These are phyloP conservation scores for Scleropages formosus DNA, from an alignment of 2,797 vertebrate species.

Conservation along the genomic window DNA sequence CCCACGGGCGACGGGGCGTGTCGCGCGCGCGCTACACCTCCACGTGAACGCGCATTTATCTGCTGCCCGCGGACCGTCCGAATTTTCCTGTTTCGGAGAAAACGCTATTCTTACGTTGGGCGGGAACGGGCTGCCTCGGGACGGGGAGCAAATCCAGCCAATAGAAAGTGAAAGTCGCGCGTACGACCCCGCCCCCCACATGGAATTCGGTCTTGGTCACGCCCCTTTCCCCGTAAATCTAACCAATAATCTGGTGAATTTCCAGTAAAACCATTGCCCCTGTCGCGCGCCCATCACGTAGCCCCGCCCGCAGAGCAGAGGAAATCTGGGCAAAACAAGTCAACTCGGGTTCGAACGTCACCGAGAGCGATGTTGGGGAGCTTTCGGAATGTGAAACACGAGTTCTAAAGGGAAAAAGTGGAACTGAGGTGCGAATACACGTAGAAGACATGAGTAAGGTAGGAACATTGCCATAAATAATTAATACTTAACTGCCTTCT, in stretches of 20 bases:
- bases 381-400: constrained; percentile 47
- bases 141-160: constrained; percentile 44
- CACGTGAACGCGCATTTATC: no score
- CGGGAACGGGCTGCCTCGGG: no score
- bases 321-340: constrained; percentile 65
- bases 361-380: constrained; percentile 45
- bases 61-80: no score
- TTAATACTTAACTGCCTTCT: no score
- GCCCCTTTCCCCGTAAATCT: constrained; percentile 41
- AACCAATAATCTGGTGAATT: constrained; percentile 53
- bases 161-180: constrained; percentile 42
- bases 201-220: constrained; percentile 14
- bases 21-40: no score
- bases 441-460: constrained; percentile 67
- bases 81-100: no score
- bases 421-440: constrained; percentile 24
- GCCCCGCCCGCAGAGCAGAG: constrained; percentile 55
- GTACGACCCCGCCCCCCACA: constrained; percentile 16
- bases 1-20: no score
- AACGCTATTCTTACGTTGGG: no score
- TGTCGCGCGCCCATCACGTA: constrained; percentile 35
- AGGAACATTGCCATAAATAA: constrained; percentile 37
- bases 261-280: constrained; percentile 53
- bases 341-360: constrained; percentile 40
- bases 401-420: constrained; percentile 33